phyloP scores from a whole-genome alignment of 2,113 vertebrate species.

The Nipponia nippon region DNA sequence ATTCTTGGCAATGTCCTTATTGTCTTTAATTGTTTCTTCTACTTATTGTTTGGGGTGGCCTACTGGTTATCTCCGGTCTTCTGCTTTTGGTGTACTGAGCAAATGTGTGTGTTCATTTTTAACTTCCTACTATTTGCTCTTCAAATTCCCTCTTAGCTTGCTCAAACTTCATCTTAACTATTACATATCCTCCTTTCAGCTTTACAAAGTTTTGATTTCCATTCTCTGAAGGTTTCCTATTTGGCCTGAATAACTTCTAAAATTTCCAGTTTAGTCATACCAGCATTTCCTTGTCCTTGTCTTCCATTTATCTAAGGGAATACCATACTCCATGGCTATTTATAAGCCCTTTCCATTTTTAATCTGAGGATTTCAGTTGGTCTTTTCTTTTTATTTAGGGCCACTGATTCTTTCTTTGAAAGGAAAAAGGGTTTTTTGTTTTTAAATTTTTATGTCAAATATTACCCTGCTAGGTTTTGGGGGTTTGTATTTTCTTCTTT shows the following conservation, averaged over 20 bases:
- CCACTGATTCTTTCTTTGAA: neutral
- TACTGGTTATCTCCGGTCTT: neutral
- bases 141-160: neutral
- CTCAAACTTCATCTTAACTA: neutral
- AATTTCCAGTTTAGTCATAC: neutral
- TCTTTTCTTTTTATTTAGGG: neutral
- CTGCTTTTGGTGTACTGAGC: neutral
- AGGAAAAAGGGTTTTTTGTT: fast-evolving
- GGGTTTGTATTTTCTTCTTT: neutral
- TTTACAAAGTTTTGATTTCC: neutral
- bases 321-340: neutral
- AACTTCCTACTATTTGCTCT: neutral
- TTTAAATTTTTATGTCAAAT: neutral
- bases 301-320: neutral
- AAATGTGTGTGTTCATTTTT: constrained; percentile 17
- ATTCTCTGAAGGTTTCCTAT: neutral
- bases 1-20: constrained; percentile 39
- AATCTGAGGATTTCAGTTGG: neutral
- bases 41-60: neutral
- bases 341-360: neutral
- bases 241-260: neutral
- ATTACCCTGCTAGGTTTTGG: neutral
- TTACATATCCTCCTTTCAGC: neutral
- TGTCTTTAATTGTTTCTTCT: constrained; percentile 50
- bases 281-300: neutral